Evolutionary conservation across 2,888 invertebrate genomes (phyloP).

Genomic region (Falcaria lacertinaria): DNA sequence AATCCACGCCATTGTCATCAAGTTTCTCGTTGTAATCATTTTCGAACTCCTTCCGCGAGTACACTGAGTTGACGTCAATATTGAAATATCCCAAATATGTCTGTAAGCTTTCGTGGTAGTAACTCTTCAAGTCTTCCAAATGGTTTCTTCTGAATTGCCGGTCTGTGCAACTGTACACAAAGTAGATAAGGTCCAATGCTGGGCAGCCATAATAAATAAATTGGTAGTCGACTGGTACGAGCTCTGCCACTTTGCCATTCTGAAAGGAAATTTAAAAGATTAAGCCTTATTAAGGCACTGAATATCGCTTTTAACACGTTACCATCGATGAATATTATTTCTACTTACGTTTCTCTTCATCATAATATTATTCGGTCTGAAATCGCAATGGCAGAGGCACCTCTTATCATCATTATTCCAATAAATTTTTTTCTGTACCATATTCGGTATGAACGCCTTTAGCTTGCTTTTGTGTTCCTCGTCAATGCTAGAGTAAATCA

Average conservation of each 20-base stretch:
- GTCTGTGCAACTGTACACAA: slow-evolving; percentile 29
- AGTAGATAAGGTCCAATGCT: slow-evolving; percentile 26
- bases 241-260: slow-evolving; percentile 25
- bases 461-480: slow-evolving; percentile 19
- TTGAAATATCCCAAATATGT: slow-evolving; percentile 32
- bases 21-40: slow-evolving; percentile 26
- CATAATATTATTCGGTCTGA: slow-evolving; percentile 34
- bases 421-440: slow-evolving; percentile 24
- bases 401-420: slow-evolving; percentile 13
- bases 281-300: too few relatives aligned
- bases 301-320: too few relatives aligned
- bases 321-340: too few relatives aligned
- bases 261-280: slow-evolving; percentile 14
- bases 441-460: slow-evolving; percentile 16
- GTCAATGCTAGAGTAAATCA: slow-evolving; percentile 23
- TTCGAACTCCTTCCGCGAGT: slow-evolving; percentile 34
- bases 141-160: slow-evolving; percentile 32
- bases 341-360: slow-evolving; percentile 29
- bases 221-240: slow-evolving; percentile 37
- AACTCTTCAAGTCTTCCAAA: slow-evolving; percentile 29
- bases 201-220: slow-evolving; percentile 28
- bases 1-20: too few relatives aligned
- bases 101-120: slow-evolving; percentile 32
- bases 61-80: slow-evolving; percentile 26
- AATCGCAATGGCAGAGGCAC: slow-evolving; percentile 41